Base-by-base conservation (phyloP, 2,888 invertebrate species). In the Callimorpha dominula region DNA sequence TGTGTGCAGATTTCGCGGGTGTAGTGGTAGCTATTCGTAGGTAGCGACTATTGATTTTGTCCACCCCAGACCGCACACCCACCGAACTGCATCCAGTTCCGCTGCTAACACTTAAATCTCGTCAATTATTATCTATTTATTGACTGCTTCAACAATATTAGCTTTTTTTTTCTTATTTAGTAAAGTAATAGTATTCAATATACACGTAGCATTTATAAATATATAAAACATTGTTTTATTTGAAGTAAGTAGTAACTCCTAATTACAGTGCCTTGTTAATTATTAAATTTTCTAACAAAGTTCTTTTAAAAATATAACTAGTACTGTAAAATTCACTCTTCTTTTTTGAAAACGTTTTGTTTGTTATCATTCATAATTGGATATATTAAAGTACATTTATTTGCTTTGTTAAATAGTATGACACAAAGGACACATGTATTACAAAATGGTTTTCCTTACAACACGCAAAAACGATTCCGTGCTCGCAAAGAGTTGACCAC, bases 31-130 rank as follows among this genome's bases (percentile, higher is more conserved):
- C 91, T 92, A 92, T 91, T 93, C 91, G 90, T 90, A 90, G 92
- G 91, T 90, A 89, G 88, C 89, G 90, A 93, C 91, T 95, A 95
- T 95, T 94, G 95, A 95, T 95, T 95, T 95, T 95, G 93, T 94
- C 92, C 95, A 93, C 95, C 95, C 95, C 94, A 91, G 91, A 90
- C 90, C 92, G 88, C 86, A 87, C 88, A 84, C 88, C 87, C 89
- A 87, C 89, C 89, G 89, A 92, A 92, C 89, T 93, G 91, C 92
- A 92, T 87, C 87, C 87, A 85, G 83, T 86, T 85, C 84, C 87
- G 85, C 86, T 83, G 86, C 85, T 88, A 87, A 87, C 81, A 87
- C 86, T 90, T 91, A 90, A 90, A 90, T 88, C 87, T 85, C 84
- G 86, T 90, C 89, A 91, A 90, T 91, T 93, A 90, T 91, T 92